Conservation (phyloP, 2,888 invertebrate species). For the Hirtodrosophila cameraria region DNA sequence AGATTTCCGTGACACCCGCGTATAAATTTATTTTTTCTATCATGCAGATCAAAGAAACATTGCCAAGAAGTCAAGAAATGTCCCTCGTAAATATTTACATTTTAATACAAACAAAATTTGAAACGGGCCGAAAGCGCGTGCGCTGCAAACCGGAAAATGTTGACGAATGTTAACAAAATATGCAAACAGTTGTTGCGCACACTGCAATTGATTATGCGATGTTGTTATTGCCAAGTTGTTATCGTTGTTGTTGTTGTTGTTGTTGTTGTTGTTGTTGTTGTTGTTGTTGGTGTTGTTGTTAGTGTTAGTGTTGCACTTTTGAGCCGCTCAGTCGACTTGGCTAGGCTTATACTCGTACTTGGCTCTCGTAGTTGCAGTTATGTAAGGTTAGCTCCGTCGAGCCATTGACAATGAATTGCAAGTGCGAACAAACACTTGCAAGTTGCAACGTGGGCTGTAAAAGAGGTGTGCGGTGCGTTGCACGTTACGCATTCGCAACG, state of each 20-base stretch:
- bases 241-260: conserved; percentile 8
- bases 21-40: too few species aligned
- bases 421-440: conserved; percentile 41
- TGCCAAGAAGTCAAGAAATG: not conserved
- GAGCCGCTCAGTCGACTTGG: conserved; percentile 42
- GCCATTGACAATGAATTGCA: conserved; percentile 76
- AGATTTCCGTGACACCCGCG: too few species aligned
- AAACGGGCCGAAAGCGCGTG: conserved; percentile 61
- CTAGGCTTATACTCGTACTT: conserved; percentile 21
- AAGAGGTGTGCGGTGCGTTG: conserved; percentile 14
- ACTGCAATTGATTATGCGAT: conserved; percentile 63
- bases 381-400: conserved; percentile 64
- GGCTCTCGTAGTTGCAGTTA: conserved; percentile 41
- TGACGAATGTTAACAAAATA: conserved; percentile 68
- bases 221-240: conserved; percentile 13
- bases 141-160: conserved; percentile 67
- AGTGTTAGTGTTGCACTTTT: conserved; percentile 37
- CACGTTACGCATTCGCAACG: conserved; percentile 67
- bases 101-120: conserved; percentile 6
- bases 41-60: too few species aligned
- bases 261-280: conserved; percentile 20
- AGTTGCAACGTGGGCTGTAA: conserved; percentile 38
- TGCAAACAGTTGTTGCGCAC: conserved; percentile 63
- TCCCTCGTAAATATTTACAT: conserved; percentile 17
- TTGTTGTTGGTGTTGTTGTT: too few species aligned